Conservation (phyloP, 2,888 invertebrate genomes). For the Rhopalosiphum nymphaeae region DNA sequence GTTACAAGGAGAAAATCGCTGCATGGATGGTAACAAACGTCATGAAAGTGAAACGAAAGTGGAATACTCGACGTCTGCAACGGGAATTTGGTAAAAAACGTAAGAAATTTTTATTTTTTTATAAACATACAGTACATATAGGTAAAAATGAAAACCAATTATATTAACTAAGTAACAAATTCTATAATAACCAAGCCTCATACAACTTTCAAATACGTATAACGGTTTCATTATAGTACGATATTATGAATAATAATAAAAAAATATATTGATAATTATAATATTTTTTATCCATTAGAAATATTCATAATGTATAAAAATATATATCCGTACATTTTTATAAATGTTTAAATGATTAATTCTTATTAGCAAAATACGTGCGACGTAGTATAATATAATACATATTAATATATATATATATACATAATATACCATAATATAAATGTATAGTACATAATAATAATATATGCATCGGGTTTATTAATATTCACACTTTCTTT, state of each 20-base stretch:
- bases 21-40: constrained; percentile 66
- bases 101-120: neutral
- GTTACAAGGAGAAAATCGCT: constrained; percentile 64
- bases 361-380: neutral
- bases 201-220: neutral
- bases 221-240: too few relatives aligned
- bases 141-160: neutral
- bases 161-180: neutral
- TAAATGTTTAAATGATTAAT: neutral
- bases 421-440: neutral
- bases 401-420: too few relatives aligned
- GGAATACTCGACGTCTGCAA: constrained; percentile 32
- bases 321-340: too few relatives aligned
- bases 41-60: constrained; percentile 66
- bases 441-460: neutral
- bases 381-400: neutral
- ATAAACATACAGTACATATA: neutral
- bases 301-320: too few relatives aligned
- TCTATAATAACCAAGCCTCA: neutral
- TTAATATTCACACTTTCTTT: neutral
- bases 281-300: too few relatives aligned
- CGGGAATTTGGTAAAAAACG: neutral
- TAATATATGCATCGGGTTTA: neutral
- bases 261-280: too few relatives aligned
- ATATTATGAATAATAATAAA: too few relatives aligned